These are phyloP conservation scores for Poeciliopsis turrubarensis DNA, from an alignment of 2,113 vertebrate species.

Conservation along the genomic window DNA sequence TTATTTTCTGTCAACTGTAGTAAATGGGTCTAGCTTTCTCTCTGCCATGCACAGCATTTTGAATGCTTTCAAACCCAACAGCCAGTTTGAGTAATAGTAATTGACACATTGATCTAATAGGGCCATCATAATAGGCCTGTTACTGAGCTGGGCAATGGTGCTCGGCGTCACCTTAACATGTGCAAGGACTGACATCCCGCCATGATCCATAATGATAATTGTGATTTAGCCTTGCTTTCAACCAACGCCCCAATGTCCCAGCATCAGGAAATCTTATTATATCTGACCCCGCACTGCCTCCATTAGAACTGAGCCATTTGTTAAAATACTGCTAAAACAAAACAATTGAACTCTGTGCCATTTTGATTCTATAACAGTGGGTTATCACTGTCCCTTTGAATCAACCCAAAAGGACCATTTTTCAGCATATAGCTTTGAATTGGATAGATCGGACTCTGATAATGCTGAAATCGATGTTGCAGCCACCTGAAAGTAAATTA, in stretches of 20 bases:
- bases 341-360: conserved; percentile 78
- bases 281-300: conserved; percentile 77
- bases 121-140: conserved; percentile 75
- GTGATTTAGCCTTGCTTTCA: conserved; percentile 85
- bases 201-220: conserved; percentile 85
- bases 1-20: conserved; percentile 59
- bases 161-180: conserved; percentile 83
- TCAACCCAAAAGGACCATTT: conserved; percentile 75
- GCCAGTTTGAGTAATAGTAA: conserved; percentile 79
- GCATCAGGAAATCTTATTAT: conserved; percentile 83
- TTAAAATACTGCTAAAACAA: conserved; percentile 83
- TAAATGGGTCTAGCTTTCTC: conserved; percentile 55
- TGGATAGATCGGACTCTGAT: conserved; percentile 81
- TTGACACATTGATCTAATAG: conserved; percentile 82
- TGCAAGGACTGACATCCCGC: conserved; percentile 79
- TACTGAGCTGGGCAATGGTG: conserved; percentile 77
- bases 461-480: conserved; percentile 80
- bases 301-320: conserved; percentile 84
- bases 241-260: conserved; percentile 76
- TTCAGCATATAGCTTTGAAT: conserved; percentile 79
- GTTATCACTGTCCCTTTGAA: conserved; percentile 78
- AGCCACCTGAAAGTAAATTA: conserved; percentile 80
- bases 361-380: conserved; percentile 79
- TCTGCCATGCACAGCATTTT: conserved; percentile 47
- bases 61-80: conserved; percentile 71